These are phyloP conservation scores for Sternarchorhynchus goeldii DNA, from an alignment of 2,797 vertebrate species.

Conservation along the genomic window DNA sequence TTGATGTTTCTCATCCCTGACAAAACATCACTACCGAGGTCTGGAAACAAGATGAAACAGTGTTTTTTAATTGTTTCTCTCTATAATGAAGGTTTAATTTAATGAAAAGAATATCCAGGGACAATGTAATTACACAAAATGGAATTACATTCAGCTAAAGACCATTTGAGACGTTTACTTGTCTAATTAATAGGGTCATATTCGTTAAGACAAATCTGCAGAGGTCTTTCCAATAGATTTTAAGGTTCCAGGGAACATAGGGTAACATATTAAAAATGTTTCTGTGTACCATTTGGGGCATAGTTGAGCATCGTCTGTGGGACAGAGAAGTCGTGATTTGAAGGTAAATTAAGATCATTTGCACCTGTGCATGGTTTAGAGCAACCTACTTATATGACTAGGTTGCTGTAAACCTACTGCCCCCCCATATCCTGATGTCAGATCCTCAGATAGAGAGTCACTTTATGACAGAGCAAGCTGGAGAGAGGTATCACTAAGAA, in stretches of 20 bases:
- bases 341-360: too few species aligned
- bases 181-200: constrained; percentile 45
- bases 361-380: too few species aligned
- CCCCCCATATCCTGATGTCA: too few species aligned
- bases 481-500: too few species aligned
- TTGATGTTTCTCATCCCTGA: constrained; percentile 77
- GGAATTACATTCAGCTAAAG: constrained; percentile 21
- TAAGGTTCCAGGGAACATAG: neutral
- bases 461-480: too few species aligned
- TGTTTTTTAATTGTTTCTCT: constrained; percentile 15
- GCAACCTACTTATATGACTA: too few species aligned
- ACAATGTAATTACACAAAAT: constrained; percentile 28
- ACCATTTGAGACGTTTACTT: constrained; percentile 35
- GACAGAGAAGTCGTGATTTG: too few species aligned
- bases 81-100: neutral
- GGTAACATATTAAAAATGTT: too few species aligned
- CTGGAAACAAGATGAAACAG: constrained; percentile 63
- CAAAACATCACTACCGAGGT: constrained; percentile 64
- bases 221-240: constrained; percentile 44
- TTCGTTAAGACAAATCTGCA: constrained; percentile 18
- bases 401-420: too few species aligned
- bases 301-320: too few species aligned
- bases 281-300: too few species aligned
- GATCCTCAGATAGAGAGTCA: too few species aligned
- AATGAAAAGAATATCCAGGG: constrained; percentile 8